Conservation (phyloP, 2,797 vertebrate genomes). For the Yasuhikotakia modesta region DNA sequence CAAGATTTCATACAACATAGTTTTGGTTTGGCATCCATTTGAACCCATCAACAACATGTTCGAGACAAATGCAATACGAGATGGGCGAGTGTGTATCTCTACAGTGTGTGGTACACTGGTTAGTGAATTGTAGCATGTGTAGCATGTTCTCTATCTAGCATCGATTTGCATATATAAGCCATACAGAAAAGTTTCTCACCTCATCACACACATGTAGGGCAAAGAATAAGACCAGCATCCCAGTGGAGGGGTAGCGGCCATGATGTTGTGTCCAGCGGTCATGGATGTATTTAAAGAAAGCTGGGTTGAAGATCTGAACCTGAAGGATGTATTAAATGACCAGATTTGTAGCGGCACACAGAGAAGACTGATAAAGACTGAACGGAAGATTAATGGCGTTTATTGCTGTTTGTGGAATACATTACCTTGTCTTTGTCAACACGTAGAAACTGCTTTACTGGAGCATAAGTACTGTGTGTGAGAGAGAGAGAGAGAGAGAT, state of each 20-base stretch:
- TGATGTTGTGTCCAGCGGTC: constrained; percentile 95
- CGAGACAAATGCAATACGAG: no score
- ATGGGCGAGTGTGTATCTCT: no score
- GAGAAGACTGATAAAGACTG: neutral
- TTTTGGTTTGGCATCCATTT: no score
- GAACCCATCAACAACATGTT: no score
- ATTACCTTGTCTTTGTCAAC: constrained; percentile 98
- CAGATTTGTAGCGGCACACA: neutral
- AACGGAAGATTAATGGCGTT: constrained; percentile 14
- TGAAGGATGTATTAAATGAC: constrained; percentile 54
- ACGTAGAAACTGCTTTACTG: constrained; percentile 96
- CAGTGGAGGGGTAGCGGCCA: constrained; percentile 96
- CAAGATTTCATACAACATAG: no score
- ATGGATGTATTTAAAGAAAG: constrained; percentile 99
- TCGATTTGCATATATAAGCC: neutral
- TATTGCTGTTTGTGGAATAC: constrained; percentile 2
- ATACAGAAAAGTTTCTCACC: constrained; percentile 71
- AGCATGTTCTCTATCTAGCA: no score
- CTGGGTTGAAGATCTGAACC: constrained; percentile 99
- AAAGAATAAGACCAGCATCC: constrained; percentile 97
- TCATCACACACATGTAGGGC: constrained; percentile 96
- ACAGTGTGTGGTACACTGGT: no score
- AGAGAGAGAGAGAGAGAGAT: constrained; percentile 46
- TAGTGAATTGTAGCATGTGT: no score
- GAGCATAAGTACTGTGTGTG: constrained; percentile 86